Evolutionary conservation across 1,140 invertebrate species (phyloP), one percentile per base, ranked within the genome.

Genomic region (Colletes gigas): DNA sequence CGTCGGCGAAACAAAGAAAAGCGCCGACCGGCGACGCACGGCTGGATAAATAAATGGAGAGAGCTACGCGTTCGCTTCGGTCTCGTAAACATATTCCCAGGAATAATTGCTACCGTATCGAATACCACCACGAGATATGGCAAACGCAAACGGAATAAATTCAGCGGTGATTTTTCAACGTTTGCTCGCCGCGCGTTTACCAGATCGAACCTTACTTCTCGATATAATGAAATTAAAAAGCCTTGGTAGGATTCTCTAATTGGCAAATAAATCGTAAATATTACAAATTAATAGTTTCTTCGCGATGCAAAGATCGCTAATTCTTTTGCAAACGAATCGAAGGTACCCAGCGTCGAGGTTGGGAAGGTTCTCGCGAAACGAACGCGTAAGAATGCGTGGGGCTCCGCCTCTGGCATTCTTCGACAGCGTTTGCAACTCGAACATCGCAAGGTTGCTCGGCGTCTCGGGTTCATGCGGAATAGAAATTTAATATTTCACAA

Each of bases 1-100:
- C 19, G 47, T 73, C 68, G 75, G 73, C 75, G 71, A 84, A 85
- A 85, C 81, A 85, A 88, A 88, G 85, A 85, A 81, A 77, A 65
- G 30, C 30, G 30, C 30, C 30, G 30, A 59, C 70, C 17, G 5
- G 4, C 10, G 12, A 4, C 5, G 21, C 21, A 19, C 47, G 19
- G 12, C 4, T 67, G 62, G 70, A 79, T 74, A 74, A 65, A 79
- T 73, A 79, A 50, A 74, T 57, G 65, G 44, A n/a, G n/a, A 39
- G n/a, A 55, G 21, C n/a, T 67, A 30, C 14, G 14, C n/a, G 39
- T 15, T 14, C 21, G 41, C 12, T 50, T 10, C 44, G 8, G 19
- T 9, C 65, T 44, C 65, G 65, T 67, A 67, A 67, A 50, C 65
- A 67, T 50, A 67, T 50, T 67, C 65, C 41, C 63, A 1, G 50